Base-by-base conservation (phyloP, 2,888 invertebrate species). In the Melikaiella ostensackeni region DNA sequence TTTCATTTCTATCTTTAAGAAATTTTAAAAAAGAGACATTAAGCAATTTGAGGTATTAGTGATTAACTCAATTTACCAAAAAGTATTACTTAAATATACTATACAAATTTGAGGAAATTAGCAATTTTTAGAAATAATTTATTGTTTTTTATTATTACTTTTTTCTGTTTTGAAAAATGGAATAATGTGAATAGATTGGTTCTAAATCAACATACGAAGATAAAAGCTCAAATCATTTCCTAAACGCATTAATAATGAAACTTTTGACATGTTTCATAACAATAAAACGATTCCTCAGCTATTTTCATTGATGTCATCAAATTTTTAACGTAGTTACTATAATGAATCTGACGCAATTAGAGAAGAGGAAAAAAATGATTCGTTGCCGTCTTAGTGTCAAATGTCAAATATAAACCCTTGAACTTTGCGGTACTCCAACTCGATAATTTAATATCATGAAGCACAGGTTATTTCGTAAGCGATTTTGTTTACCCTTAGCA, bases 391-490 rank as follows among this genome's bases (percentile, higher is more conserved):
- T 66, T 66, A 24, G 42, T 66, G 64, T 66, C 64, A 66, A 66
- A 42, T 42, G 66, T 66, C 42, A 57, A 24, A 24, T 57, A 13
- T 57, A 57, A 57, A 24, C 57, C 57, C 24, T 24, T 24, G 57
- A 57, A 57, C 57, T 57, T 1, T 57, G 57, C 24, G 13, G 24
- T 24, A 13, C 24, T 24, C 4, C 2, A 64, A 46, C 42, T 66
- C 66, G 66, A 66, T 66, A 66, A 66, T 46, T 66, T 42, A 66
- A 66, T 66, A 66, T 66, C 66, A 21, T 2, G 9, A 42, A 66
- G 46, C 77, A 75, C 61, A 9, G 24, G 13, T 57, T 24, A 81
- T 88, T 88, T 87, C 88, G 87, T 86, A 88, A 88, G 82, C 82
- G 81, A 83, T 85, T 82, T 79, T 84, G 83, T 83, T 81, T 82